These are phyloP conservation scores for Holothuria leucospilota DNA, from an alignment of 53 echinoderm and acorn worm genomes.

Conservation along the genomic window DNA sequence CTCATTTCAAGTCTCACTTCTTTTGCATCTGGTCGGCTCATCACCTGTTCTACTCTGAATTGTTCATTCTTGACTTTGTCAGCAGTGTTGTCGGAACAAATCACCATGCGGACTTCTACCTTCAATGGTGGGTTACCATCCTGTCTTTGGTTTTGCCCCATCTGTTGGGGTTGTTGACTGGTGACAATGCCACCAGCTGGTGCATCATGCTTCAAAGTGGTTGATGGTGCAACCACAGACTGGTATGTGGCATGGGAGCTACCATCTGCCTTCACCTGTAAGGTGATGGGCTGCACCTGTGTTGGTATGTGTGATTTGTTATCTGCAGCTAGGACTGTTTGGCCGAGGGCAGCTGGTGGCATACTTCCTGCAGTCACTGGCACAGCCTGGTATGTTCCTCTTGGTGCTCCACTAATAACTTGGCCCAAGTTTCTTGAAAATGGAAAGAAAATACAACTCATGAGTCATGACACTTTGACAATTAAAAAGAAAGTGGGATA, in stretches of 20 bases:
- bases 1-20: background rate
- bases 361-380: background rate
- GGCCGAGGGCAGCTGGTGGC: background rate
- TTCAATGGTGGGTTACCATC: slow-evolving; percentile 29
- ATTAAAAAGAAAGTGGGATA: no score
- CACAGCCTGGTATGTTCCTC: slow-evolving; percentile 22
- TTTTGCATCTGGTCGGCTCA: background rate
- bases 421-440: slow-evolving; percentile 7
- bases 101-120: slow-evolving; percentile 60
- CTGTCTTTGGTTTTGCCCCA: slow-evolving; percentile 39
- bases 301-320: background rate
- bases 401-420: background rate
- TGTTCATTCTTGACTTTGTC: slow-evolving; percentile 34
- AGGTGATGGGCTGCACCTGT: slow-evolving; percentile 17
- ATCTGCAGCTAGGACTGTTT: slow-evolving; percentile 13
- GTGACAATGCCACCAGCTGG: background rate
- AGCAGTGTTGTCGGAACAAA: slow-evolving; percentile 14
- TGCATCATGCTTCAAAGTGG: slow-evolving; percentile 3
- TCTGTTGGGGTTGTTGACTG: slow-evolving; percentile 48
- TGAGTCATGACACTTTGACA: no score
- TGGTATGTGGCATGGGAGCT: slow-evolving; percentile 4
- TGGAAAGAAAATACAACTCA: background rate
- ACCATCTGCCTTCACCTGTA: slow-evolving; percentile 31
- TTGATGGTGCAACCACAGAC: background rate
- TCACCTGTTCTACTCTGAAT: background rate